Percentiles rank a stretch among this genome's conserved stretches.
Evolutionary conservation across 2,797 vertebrate genomes (phyloP).

Genomic region (Galaxias olidus): DNA sequence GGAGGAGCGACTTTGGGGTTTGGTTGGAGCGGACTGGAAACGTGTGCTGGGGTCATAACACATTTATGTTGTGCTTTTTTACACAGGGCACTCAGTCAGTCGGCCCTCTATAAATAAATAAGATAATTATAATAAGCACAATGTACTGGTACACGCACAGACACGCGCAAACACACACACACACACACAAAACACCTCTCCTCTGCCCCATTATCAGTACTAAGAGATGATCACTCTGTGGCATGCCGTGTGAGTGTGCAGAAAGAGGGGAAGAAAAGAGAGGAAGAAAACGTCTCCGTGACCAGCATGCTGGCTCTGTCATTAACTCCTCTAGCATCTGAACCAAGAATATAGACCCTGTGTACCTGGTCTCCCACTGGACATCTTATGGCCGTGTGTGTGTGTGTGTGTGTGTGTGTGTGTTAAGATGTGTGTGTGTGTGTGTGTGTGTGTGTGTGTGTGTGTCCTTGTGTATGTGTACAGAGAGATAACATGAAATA

Average conservation of each 20-base stretch:
- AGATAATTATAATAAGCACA: too few relatives aligned
- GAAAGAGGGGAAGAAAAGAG: not conserved
- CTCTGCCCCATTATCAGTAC: constrained; percentile 14
- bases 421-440: not conserved
- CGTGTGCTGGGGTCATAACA: too few relatives aligned
- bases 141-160: not conserved
- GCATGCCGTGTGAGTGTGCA: constrained; percentile 2
- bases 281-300: constrained; percentile 11
- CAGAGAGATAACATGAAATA: too few relatives aligned
- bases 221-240: constrained; percentile 14
- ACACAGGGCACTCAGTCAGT: too few relatives aligned
- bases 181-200: not conserved
- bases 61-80: too few relatives aligned
- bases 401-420: not conserved
- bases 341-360: constrained; percentile 1
- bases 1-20: too few relatives aligned
- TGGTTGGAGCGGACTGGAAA: too few relatives aligned
- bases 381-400: not conserved
- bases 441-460: not conserved
- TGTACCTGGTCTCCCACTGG: not conserved
- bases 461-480: not conserved
- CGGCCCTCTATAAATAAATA: too few relatives aligned
- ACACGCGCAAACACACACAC: constrained; percentile 14
- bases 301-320: constrained; percentile 1
- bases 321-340: constrained; percentile 8